These are phyloP conservation scores for Punctoribates punctum DNA, from an alignment of 2,888 invertebrate genomes.

Conservation along the genomic window DNA sequence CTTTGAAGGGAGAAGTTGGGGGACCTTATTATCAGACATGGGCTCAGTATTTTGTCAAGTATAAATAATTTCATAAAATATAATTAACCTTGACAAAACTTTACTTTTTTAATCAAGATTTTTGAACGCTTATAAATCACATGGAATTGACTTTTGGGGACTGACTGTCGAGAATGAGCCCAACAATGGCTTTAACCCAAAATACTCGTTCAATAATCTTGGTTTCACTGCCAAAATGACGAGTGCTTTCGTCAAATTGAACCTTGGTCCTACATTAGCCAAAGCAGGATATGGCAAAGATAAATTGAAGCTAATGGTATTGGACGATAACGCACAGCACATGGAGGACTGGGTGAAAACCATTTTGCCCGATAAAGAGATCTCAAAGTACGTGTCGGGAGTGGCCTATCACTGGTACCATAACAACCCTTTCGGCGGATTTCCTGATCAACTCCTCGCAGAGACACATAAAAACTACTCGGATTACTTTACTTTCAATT, in stretches of 20 bases:
- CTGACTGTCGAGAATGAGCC: constrained; percentile 60
- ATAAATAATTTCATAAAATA: too few relatives aligned
- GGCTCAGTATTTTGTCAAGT: constrained; percentile 75
- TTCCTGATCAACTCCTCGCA: constrained; percentile 57
- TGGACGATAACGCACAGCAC: constrained; percentile 61
- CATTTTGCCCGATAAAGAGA: constrained; percentile 50
- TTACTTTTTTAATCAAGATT: constrained; percentile 26
- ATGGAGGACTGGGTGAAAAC: not conserved
- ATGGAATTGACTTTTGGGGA: constrained; percentile 67
- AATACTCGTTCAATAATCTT: too few relatives aligned
- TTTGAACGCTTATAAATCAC: constrained; percentile 61
- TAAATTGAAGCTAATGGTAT: constrained; percentile 65
- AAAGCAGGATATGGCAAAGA: constrained; percentile 59
- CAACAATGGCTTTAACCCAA: too few relatives aligned
- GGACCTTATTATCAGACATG: constrained; percentile 67
- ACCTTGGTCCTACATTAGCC: constrained; percentile 71
- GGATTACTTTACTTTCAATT: constrained; percentile 68
- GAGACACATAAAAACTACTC: constrained; percentile 57
- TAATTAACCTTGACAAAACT: too few relatives aligned
- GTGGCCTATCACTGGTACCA: constrained; percentile 79
- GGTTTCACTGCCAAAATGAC: constrained; percentile 56
- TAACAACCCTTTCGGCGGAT: constrained; percentile 53
- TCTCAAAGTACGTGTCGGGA: constrained; percentile 61
- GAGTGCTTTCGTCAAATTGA: constrained; percentile 63
- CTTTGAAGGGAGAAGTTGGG: constrained; percentile 51